Percentiles rank a stretch among this genome's conserved stretches.
These are phyloP conservation scores for Aphelocoma californica DNA, from an alignment of 2,797 vertebrate genomes.

Conservation along the genomic window DNA sequence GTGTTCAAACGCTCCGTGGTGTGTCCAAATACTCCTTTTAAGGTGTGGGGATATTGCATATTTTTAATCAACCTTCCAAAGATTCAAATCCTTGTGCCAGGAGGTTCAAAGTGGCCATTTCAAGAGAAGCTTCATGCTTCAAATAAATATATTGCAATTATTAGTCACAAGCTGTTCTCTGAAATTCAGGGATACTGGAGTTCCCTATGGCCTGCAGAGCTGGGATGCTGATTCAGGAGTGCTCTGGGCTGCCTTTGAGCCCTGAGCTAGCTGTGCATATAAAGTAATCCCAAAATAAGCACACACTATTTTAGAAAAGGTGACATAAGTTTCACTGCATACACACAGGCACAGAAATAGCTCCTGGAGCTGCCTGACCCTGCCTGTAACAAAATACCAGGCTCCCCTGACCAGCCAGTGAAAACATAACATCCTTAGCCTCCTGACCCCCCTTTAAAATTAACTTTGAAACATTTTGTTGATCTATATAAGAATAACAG, in stretches of 20 bases:
- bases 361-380: neutral
- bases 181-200: neutral
- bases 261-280: neutral
- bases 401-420: neutral
- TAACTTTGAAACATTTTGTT: conserved; percentile 4
- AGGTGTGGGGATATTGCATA: neutral
- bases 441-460: conserved; percentile 14
- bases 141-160: neutral
- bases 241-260: neutral
- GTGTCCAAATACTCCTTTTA: neutral
- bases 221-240: neutral
- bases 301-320: neutral
- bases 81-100: neutral
- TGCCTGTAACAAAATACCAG: neutral
- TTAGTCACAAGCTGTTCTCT: neutral
- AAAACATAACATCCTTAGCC: conserved; percentile 37
- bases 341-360: neutral
- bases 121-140: neutral
- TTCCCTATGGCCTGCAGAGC: neutral
- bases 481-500: conserved; percentile 24
- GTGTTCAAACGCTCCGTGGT: neutral
- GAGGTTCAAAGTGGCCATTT: neutral
- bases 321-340: neutral
- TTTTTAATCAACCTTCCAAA: neutral
- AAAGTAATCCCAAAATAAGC: neutral